Evolutionary conservation across 2,888 invertebrate species (phyloP), one percentile per base, ranked within the genome.

Genomic region (Diabrotica balteata): DNA sequence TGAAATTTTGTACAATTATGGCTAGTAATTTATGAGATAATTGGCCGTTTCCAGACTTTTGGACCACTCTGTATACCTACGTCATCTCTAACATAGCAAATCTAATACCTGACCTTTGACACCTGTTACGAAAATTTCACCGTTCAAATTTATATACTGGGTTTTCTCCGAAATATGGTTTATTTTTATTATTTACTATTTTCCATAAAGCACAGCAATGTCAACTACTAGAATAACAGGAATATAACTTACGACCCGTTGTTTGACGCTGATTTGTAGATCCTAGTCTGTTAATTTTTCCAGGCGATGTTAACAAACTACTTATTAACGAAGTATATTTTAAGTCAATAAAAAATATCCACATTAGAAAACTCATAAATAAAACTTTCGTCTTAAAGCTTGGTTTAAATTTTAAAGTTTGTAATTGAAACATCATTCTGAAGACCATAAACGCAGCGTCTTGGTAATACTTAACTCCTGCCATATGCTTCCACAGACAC

Each of bases 281-380:
- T 8, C 32, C 54, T 6, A 54, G 5, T 3, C 2, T 54, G 5
- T 54, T 3, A 7, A 53, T 42, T n/a, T 17, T 42, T 54, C 32
- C 54, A 7, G 63, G 55, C 9, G 32, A 44, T 7, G 55, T 63
- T 32, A 55, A 49, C 7, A 54, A 9, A 10, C 63, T 63, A 47
- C 63, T 55, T 55, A 63, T n/a, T 8, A 47, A 44, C 1, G 54
- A 54, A 51, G 54, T 63, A 17, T 63, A 63, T 32, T 63, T 63
- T 11, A 54, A 51, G 9, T 47, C 49, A 8, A 63, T 46, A 9
- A 63, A 63, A 49, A 11, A 55, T 32, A 55, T 44, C 8, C 54
- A 63, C 10, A 47, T 7, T 7, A 63, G 17, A 7, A 63, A n/a
- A 7, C 54, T 8, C 6, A 49, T 42, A 42, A 63, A 47, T n/a